Base-by-base conservation (phyloP, 37 sponge, comb jelly and placozoan genomes). In the Oscarella lobularis region DNA sequence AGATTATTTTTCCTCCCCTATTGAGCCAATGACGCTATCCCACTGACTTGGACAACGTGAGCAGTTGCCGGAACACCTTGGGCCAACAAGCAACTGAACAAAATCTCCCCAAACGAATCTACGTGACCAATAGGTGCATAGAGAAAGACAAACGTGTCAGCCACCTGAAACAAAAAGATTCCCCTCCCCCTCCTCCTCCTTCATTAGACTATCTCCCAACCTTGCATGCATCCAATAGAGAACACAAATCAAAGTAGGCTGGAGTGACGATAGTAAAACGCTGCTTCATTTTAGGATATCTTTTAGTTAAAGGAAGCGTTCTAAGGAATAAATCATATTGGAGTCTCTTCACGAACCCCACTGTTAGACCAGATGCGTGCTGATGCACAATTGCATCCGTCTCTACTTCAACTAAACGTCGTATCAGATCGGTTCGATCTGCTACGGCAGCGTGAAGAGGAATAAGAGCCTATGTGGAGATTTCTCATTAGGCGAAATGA, bases 11-110 rank as follows among this genome's bases (percentile, higher is more conserved):
- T 27, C 20, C 60, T 27, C 9, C 60, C 14, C 20, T 48, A 48
- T 27, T 20, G 20, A 9, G 20, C 60, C 60, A 48, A 27, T 20
- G 20, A 48, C 20, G 60, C 20, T 20, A 9, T 68, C 71, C 29
- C 6, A 68, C 6, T 30, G 6, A 68, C 71, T 35, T 68, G 71
- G 33, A 78, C 72, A 0, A 76, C 72, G 73, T 86, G 87, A 33
- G 67, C 31, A 27, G 85, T 83, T 0, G 87, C 35, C 1, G 93
- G 84, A 2, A 92, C 81, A 20, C 93, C 93, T 77, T 92, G 93
- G 2, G 87, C 74, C 4, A 20, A 31, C 4, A 70, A 73, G 37
- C 84, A 54, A 35, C 75, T 73, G 36, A 89, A 67, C 2, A 68
- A 67, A 9, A 86, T 73, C 1, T 77, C 67, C n/a, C 40, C 80